Evolutionary conservation across 2,888 invertebrate species (phyloP).

Genomic region (Eupelmus urozonus): DNA sequence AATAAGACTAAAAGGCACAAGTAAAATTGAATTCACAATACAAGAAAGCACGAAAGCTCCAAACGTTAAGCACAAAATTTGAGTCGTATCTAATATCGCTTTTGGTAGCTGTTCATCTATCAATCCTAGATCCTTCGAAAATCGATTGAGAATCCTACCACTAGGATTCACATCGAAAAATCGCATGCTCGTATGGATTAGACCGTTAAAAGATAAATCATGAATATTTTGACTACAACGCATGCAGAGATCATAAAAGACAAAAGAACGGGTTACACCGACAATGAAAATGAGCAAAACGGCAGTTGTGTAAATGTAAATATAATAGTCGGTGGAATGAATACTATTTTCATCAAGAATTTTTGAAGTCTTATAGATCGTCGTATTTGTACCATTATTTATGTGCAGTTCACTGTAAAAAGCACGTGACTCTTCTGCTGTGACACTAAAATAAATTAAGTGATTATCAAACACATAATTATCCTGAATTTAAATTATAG

Average conservation of each 20-base stretch:
- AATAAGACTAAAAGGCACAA: conserved; percentile 81
- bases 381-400: neutral
- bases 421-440: conserved; percentile 78
- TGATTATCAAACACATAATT: too few relatives aligned
- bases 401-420: neutral
- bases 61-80: conserved; percentile 76
- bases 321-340: conserved; percentile 39
- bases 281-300: conserved; percentile 75
- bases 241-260: conserved; percentile 78
- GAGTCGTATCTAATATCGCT: conserved; percentile 81
- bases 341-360: conserved; percentile 25
- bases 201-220: conserved; percentile 79
- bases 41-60: conserved; percentile 83
- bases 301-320: conserved; percentile 81
- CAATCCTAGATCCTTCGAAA: conserved; percentile 89
- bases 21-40: conserved; percentile 81
- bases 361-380: neutral
- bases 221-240: conserved; percentile 79
- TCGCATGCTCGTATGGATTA: conserved; percentile 80
- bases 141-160: conserved; percentile 88
- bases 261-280: conserved; percentile 77
- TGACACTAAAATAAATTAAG: too few relatives aligned
- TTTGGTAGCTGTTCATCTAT: conserved; percentile 87
- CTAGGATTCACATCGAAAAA: conserved; percentile 93
- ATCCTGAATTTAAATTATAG: too few relatives aligned